These are phyloP conservation scores for Magallana angulata DNA, from an alignment of 1,140 invertebrate genomes.

Conservation along the genomic window DNA sequence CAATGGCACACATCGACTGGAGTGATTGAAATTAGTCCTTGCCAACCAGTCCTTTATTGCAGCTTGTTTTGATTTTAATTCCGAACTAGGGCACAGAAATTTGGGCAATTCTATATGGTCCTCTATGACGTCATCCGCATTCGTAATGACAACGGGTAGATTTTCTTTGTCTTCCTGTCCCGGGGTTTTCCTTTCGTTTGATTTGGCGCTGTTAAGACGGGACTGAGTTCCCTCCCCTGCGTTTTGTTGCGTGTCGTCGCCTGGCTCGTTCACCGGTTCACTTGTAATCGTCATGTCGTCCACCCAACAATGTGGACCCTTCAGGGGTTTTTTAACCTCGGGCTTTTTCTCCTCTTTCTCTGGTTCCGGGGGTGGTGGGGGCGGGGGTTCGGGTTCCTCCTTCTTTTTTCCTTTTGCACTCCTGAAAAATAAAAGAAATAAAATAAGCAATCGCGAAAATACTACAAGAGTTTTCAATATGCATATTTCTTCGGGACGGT, in stretches of 20 bases:
- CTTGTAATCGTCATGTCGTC: constrained; percentile 65
- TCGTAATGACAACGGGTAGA: not conserved
- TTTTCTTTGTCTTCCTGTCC: constrained; percentile 41
- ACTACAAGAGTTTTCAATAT: no score
- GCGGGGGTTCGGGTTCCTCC: constrained; percentile 46
- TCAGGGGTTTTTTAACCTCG: constrained; percentile 56
- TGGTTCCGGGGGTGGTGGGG: constrained; percentile 53
- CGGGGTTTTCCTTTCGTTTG: not conserved
- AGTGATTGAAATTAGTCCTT: constrained; percentile 49
- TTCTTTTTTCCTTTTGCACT: constrained; percentile 53
- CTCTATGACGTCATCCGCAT: not conserved
- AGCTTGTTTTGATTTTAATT: constrained; percentile 62
- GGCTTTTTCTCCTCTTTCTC: constrained; percentile 51
- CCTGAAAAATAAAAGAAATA: not conserved
- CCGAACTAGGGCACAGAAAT: constrained; percentile 63
- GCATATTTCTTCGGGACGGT: no score
- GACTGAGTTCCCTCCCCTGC: not conserved
- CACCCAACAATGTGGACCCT: constrained; percentile 67
- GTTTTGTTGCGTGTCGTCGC: constrained; percentile 16
- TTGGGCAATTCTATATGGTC: constrained; percentile 51
- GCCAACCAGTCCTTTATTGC: constrained; percentile 65
- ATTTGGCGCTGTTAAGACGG: not conserved
- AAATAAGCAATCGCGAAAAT: no score
- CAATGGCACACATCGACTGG: constrained; percentile 55
- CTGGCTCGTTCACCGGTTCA: constrained; percentile 41